These are phyloP conservation scores for Paradoxurus hermaphroditus DNA, from an alignment of 2,113 vertebrate genomes.

Conservation along the genomic window DNA sequence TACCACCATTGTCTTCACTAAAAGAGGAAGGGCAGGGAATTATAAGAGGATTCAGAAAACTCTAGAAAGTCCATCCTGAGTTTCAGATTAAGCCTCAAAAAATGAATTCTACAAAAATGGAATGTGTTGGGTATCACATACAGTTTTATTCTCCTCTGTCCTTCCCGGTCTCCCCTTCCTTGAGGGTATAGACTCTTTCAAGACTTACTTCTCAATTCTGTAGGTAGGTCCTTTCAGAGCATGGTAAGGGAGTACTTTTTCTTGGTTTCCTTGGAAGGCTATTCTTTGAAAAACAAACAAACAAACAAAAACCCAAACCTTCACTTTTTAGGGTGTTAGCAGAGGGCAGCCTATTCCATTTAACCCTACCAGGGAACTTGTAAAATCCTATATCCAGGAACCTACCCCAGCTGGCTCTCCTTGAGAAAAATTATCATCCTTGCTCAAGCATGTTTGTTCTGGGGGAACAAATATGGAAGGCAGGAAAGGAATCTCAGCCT, in stretches of 20 bases:
- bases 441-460: neutral
- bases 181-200: neutral
- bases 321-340: neutral
- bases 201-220: neutral
- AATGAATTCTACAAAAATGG: neutral
- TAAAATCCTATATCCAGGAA: neutral
- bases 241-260: neutral
- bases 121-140: neutral
- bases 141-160: neutral
- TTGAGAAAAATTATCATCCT: neutral
- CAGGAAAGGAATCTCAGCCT: neutral
- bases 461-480: neutral
- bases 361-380: neutral
- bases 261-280: neutral
- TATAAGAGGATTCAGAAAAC: constrained; percentile 13
- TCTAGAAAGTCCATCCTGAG: neutral
- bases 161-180: neutral
- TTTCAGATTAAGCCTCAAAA: constrained; percentile 32
- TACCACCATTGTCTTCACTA: neutral
- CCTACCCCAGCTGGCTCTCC: neutral
- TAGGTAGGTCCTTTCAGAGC: neutral
- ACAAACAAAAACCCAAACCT: neutral
- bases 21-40: neutral
- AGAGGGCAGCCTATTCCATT: neutral
- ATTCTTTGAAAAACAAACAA: neutral